Evolutionary conservation across 1,140 invertebrate genomes (phyloP).

Genomic region (Papilio xuthus): DNA sequence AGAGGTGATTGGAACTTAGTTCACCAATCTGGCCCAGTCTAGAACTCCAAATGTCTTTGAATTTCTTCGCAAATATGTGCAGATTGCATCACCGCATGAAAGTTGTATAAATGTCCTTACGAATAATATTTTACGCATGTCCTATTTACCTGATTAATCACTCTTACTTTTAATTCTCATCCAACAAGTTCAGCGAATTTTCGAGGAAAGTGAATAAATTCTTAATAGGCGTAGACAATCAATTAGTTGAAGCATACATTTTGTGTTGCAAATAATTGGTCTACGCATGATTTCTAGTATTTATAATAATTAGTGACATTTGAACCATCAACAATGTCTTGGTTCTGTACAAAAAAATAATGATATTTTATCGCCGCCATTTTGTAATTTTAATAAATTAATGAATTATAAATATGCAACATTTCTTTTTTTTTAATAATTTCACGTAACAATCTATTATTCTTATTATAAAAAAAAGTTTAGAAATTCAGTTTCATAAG

Average conservation of each 20-base stretch:
- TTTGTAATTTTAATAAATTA: no score
- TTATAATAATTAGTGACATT: neutral
- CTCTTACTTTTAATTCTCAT: slow-evolving; percentile 5
- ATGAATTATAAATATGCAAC: neutral
- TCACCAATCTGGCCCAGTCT: no score
- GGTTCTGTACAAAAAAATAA: slow-evolving; percentile 26
- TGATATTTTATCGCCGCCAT: no score
- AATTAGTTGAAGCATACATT: slow-evolving; percentile 29
- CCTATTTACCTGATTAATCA: neutral
- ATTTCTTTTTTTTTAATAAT: slow-evolving; percentile 6
- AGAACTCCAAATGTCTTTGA: no score
- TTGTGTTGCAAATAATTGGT: slow-evolving; percentile 35
- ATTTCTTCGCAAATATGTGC: neutral
- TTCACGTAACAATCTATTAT: neutral
- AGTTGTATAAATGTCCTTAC: neutral
- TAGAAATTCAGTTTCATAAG: neutral
- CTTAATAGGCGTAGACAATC: slow-evolving; percentile 6
- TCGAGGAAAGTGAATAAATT: slow-evolving; percentile 22
- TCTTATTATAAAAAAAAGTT: neutral
- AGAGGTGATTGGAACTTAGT: no score
- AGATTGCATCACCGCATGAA: neutral
- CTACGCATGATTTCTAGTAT: slow-evolving; percentile 34
- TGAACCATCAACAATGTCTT: neutral
- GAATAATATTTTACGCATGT: neutral
- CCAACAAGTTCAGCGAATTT: neutral